Conservation (phyloP, 2,113 vertebrate species). For the Scolopax mira region DNA sequence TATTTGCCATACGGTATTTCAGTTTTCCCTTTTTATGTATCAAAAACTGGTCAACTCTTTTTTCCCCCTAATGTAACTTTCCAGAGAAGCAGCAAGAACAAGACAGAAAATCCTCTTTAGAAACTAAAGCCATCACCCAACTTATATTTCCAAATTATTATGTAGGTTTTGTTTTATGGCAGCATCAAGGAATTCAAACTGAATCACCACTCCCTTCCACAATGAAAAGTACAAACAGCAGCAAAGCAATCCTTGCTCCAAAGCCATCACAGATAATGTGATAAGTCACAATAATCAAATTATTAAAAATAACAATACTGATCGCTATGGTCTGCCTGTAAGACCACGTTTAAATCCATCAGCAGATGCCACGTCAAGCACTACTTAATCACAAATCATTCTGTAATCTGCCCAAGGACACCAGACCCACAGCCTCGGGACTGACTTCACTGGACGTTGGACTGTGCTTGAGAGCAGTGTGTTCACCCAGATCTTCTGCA, state of each 20-base stretch:
- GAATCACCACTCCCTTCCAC: neutral
- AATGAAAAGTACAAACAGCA: neutral
- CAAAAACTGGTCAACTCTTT: neutral
- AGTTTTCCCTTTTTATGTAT: neutral
- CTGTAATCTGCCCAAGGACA: neutral
- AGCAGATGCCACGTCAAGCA: neutral
- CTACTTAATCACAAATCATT: neutral
- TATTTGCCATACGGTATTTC: neutral
- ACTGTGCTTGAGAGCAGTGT: neutral
- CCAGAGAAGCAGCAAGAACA: neutral
- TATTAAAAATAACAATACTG: neutral
- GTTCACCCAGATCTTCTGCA: neutral
- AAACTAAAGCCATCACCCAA: neutral
- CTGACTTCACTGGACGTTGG: neutral
- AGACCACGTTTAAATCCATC: neutral
- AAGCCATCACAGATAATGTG: neutral
- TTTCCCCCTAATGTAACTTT: neutral
- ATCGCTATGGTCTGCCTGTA: neutral
- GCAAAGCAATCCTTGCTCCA: neutral
- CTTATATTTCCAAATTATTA: neutral
- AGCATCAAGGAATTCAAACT: neutral
- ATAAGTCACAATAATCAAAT: too few relatives aligned
- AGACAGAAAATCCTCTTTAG: neutral
- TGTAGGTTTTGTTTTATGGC: neutral
- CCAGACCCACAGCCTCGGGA: neutral